phyloP scores from a whole-genome alignment of 2,113 vertebrate species.

The Campylomormyrus tamandua region DNA sequence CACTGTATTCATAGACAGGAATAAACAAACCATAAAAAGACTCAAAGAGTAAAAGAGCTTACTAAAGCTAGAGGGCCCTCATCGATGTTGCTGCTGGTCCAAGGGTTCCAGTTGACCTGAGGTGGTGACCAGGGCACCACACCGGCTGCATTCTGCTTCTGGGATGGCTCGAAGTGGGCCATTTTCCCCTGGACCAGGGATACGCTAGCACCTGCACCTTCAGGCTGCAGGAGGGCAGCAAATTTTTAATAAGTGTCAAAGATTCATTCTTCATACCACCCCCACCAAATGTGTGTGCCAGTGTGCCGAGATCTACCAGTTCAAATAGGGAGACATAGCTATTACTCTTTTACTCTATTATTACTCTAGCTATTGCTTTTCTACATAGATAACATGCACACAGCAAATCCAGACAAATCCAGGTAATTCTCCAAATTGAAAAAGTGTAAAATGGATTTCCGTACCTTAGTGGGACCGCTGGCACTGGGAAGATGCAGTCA shows the following conservation, averaged over 20 bases:
- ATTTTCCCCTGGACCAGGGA: slow-evolving; percentile 76
- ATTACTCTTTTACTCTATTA: too few relatives aligned
- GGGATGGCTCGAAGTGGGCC: slow-evolving; percentile 81
- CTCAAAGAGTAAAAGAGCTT: slow-evolving; percentile 43
- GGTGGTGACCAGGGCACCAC: slow-evolving; percentile 96
- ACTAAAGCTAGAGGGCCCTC: slow-evolving; percentile 89
- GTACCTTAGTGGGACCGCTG: too few relatives aligned
- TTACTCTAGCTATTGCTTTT: too few relatives aligned
- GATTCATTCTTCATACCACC: neutral
- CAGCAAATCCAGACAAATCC: too few relatives aligned
- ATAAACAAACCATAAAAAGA: neutral
- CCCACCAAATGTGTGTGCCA: neutral
- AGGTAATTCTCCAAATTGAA: too few relatives aligned
- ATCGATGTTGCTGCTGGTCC: slow-evolving; percentile 96
- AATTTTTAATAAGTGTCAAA: neutral
- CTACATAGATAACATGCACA: too few relatives aligned
- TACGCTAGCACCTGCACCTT: slow-evolving; percentile 62
- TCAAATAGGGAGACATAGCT: too few relatives aligned
- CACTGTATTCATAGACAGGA: neutral
- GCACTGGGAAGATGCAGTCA: too few relatives aligned
- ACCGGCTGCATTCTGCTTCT: slow-evolving; percentile 68
- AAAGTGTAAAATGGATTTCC: too few relatives aligned
- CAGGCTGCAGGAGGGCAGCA: slow-evolving; percentile 52
- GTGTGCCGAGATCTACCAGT: too few relatives aligned
- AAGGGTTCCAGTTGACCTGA: slow-evolving; percentile 97